Percentiles rank a stretch among this genome's conserved stretches.
Evolutionary conservation across 2,113 vertebrate genomes (phyloP).

Genomic region (Solenodon paradoxus): DNA sequence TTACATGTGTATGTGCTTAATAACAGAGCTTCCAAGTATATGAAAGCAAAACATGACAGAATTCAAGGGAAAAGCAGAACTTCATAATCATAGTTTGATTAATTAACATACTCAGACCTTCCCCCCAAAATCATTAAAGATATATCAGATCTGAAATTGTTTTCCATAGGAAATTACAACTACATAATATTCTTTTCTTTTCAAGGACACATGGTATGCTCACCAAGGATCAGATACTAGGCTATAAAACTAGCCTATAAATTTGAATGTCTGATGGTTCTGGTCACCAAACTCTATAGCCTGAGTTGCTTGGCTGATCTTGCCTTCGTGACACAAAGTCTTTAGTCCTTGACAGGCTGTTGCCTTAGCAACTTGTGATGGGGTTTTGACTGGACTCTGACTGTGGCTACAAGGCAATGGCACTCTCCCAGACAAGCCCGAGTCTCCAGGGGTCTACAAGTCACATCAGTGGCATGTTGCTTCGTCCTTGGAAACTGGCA

Average conservation of each 20-base stretch:
- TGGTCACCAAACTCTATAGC: neutral
- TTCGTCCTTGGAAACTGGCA: neutral
- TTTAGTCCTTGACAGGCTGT: neutral
- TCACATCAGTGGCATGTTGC: neutral
- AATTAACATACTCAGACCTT: neutral
- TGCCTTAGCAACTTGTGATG: neutral
- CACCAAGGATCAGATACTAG: neutral
- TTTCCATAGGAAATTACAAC: neutral
- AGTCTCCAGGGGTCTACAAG: neutral
- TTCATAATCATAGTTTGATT: neutral
- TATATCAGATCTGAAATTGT: neutral
- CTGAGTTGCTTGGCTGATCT: neutral
- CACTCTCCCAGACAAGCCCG: neutral
- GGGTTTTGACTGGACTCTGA: neutral
- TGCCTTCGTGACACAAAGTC: neutral
- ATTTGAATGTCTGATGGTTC: neutral
- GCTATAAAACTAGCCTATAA: neutral
- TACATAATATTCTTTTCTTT: neutral
- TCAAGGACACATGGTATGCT: neutral
- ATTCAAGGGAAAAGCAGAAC: neutral
- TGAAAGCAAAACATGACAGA: neutral
- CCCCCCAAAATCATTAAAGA: neutral
- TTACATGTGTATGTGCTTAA: neutral
- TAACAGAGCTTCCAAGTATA: neutral
- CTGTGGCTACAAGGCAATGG: neutral